Evolutionary conservation across 2,113 vertebrate species (phyloP).

Genomic region (Ctenodactylus gundi): DNA sequence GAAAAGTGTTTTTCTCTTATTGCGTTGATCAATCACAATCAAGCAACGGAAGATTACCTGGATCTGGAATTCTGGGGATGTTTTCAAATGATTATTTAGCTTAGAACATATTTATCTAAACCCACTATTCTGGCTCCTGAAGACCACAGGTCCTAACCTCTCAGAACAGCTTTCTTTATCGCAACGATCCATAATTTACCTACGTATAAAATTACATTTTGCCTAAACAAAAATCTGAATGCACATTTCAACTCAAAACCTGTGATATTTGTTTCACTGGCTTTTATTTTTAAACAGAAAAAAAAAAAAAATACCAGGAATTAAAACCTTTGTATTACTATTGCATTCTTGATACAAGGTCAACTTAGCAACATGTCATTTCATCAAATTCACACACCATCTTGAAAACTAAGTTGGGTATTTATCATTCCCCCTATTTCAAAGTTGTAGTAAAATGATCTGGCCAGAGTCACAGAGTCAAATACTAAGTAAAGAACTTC

Average conservation of each 20-base stretch:
- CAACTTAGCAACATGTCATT: not conserved
- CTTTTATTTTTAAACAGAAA: not conserved
- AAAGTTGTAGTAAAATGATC: not conserved
- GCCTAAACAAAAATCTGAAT: not conserved
- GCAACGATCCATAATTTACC: not conserved
- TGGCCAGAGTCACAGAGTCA: not conserved
- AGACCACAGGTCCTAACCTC: not conserved
- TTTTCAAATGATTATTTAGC: not conserved
- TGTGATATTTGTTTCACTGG: not conserved
- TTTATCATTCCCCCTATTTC: not conserved
- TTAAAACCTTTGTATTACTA: not conserved
- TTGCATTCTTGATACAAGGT: not conserved
- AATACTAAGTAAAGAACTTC: not conserved
- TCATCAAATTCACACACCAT: not conserved
- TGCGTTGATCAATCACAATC: not conserved
- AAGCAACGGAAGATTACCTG: not conserved
- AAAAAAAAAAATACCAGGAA: not conserved
- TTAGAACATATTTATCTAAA: not conserved
- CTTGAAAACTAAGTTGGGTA: not conserved
- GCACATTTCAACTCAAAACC: not conserved
- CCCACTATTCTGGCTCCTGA: not conserved
- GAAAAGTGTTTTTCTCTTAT: not conserved
- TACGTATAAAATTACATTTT: not conserved
- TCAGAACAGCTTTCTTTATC: not conserved
- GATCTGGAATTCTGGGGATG: not conserved